Evolutionary conservation across 53 echinoderm and acorn worm species (phyloP).

Genomic region (Astropecten irregularis): DNA sequence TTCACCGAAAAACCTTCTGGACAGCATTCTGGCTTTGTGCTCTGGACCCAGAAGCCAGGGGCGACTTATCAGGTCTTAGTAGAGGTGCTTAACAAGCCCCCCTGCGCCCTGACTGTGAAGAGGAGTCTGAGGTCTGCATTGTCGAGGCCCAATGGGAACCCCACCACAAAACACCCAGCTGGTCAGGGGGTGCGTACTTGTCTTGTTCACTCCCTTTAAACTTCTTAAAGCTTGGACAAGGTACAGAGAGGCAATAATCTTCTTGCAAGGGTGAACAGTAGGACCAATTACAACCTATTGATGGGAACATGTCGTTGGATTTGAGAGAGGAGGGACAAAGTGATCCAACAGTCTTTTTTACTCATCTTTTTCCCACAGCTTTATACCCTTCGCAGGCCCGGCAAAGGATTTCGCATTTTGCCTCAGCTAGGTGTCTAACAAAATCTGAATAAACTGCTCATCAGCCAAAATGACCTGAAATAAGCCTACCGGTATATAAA

Average conservation of each 20-base stretch:
- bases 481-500: too few species aligned
- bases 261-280: background rate
- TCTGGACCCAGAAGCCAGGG: background rate
- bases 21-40: slow-evolving; percentile 2
- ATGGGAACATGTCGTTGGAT: slow-evolving; percentile 25
- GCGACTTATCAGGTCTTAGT: background rate
- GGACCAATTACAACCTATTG: slow-evolving; percentile 32
- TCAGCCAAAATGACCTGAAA: too few species aligned
- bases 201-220: slow-evolving; percentile 29
- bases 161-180: slow-evolving; percentile 12
- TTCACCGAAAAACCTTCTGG: slow-evolving; percentile 6
- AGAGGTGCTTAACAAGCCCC: slow-evolving; percentile 14
- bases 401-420: too few species aligned
- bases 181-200: background rate
- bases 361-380: too few species aligned
- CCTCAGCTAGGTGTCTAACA: too few species aligned
- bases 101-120: background rate
- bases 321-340: slow-evolving; percentile 12
- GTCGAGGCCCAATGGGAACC: slow-evolving; percentile 13
- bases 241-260: background rate
- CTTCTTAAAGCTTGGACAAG: slow-evolving; percentile 27
- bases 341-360: background rate
- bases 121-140: background rate
- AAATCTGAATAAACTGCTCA: too few species aligned
- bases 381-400: too few species aligned